These are phyloP conservation scores for Coranthus polyacanthus DNA, from an alignment of 2,797 vertebrate genomes.

Conservation along the genomic window DNA sequence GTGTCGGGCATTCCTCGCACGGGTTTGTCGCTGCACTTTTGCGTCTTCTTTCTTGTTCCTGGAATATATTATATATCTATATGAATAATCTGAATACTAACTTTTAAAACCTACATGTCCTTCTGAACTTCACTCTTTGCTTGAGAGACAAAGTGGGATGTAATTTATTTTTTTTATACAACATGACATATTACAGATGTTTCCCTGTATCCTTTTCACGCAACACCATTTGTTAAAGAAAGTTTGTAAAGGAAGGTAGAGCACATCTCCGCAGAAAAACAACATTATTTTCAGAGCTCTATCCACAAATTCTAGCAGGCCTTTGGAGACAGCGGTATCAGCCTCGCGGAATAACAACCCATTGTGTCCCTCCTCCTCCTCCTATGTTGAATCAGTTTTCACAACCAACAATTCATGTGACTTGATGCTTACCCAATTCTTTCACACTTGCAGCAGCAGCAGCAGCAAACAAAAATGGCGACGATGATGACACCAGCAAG, in stretches of 20 bases:
- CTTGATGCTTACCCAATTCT: conserved; percentile 81
- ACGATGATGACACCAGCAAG: conserved; percentile 87
- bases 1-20: conserved; percentile 86
- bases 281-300: conserved; percentile 36
- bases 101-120: too few species aligned
- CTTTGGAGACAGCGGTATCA: conserved; percentile 77
- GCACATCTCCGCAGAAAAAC: background rate
- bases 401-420: conserved; percentile 45
- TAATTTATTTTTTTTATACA: too few species aligned
- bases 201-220: background rate
- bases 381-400: conserved; percentile 48
- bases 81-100: background rate
- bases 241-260: background rate
- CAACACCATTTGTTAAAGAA: background rate
- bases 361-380: conserved; percentile 64
- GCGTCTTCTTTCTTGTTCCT: conserved; percentile 86
- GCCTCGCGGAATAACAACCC: conserved; percentile 63
- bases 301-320: conserved; percentile 55
- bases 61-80: conserved; percentile 19
- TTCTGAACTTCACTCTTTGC: too few species aligned
- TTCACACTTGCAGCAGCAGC: conserved; percentile 89
- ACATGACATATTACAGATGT: too few species aligned
- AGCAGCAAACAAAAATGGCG: conserved; percentile 85
- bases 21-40: conserved; percentile 82
- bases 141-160: background rate